Evolutionary conservation across 2,797 vertebrate genomes (phyloP).

Genomic region (Eulemur mongoz): DNA sequence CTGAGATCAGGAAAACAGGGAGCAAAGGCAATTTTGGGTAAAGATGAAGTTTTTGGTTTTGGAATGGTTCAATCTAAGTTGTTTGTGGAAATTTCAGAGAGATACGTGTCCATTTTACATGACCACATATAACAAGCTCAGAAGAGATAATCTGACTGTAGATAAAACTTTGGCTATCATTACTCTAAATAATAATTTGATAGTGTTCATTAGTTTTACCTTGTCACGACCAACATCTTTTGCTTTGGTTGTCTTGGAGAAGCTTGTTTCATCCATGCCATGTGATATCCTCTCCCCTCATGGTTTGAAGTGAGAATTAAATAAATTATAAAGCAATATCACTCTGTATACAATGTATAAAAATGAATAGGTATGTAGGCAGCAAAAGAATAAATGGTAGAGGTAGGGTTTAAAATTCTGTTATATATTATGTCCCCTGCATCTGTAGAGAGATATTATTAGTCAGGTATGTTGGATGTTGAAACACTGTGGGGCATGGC

Average conservation of each 20-base stretch:
- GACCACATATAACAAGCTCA: background rate
- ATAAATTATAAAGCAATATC: background rate
- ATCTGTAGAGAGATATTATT: background rate
- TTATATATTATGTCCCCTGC: background rate
- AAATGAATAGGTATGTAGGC: background rate
- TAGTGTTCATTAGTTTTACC: background rate
- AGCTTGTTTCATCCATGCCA: background rate
- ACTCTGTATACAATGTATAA: background rate
- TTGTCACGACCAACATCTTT: background rate
- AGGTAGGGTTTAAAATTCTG: background rate
- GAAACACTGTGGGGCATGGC: background rate
- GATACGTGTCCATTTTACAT: background rate
- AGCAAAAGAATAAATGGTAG: conserved; percentile 11
- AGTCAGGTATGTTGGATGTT: background rate
- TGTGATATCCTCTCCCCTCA: background rate
- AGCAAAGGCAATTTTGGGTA: background rate
- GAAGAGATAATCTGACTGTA: background rate
- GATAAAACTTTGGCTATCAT: background rate
- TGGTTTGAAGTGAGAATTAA: background rate
- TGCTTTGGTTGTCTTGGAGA: background rate
- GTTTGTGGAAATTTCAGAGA: background rate
- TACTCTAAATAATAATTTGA: background rate
- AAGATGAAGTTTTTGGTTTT: background rate
- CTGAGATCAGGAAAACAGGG: background rate
- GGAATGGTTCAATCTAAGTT: background rate